phyloP scores from a whole-genome alignment of 1,140 invertebrate genomes.

The Micrasema longulum region DNA sequence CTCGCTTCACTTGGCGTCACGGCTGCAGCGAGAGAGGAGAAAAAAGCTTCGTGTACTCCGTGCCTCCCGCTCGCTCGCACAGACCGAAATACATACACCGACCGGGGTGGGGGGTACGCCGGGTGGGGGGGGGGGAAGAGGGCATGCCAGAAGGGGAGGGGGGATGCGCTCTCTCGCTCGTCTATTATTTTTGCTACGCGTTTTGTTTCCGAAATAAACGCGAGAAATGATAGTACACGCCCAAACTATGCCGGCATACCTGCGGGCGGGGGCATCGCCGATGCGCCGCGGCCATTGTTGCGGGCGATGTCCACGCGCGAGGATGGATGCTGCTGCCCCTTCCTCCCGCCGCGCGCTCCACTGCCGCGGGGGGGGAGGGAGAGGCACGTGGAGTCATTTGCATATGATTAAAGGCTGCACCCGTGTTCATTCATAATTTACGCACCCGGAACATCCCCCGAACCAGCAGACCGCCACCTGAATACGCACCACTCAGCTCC shows the following conservation, averaged over 20 bases:
- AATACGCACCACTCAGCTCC: constrained; percentile 6
- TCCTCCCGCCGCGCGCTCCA: not conserved
- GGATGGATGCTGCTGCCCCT: constrained; percentile 22
- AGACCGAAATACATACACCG: constrained; percentile 34
- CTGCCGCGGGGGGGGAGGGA: not conserved
- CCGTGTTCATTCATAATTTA: constrained; percentile 47
- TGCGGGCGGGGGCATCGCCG: constrained; percentile 36
- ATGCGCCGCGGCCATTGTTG: constrained; percentile 39
- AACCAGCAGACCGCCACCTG: not conserved
- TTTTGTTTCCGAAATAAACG: constrained; percentile 48
- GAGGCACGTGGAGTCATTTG: constrained; percentile 46
- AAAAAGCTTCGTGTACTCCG: constrained; percentile 39
- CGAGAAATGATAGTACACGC: constrained; percentile 48
- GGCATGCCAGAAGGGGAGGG: constrained; percentile 20
- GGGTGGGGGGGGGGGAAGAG: constrained; percentile 3
- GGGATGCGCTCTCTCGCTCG: constrained; percentile 49
- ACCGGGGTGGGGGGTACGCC: constrained; percentile 1
- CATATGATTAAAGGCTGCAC: constrained; percentile 46
- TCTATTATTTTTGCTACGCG: constrained; percentile 48
- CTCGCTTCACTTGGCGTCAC: constrained; percentile 37
- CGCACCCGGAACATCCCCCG: constrained; percentile 39
- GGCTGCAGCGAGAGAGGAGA: constrained; percentile 46
- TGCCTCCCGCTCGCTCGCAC: constrained; percentile 40
- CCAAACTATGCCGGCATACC: constrained; percentile 44
- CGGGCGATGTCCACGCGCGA: constrained; percentile 17